phyloP scores from a whole-genome alignment of 1,140 invertebrate species.

The Thaumatotibia leucotreta region DNA sequence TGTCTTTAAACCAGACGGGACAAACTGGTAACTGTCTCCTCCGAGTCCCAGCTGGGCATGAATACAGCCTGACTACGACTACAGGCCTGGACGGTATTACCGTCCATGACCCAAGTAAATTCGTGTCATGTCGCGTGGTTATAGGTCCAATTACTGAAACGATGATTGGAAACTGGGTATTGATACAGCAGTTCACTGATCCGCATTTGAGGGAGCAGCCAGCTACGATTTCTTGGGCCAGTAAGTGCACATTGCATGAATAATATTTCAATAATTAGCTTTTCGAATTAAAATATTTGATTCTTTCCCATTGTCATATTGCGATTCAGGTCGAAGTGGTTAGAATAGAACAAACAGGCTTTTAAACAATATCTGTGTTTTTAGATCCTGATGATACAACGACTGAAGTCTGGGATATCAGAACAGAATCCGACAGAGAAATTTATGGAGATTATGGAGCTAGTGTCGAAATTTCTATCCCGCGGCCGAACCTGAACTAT shows the following conservation, averaged over 20 bases:
- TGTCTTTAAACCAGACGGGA: not conserved
- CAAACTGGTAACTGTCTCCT: not conserved
- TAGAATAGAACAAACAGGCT: too few relatives aligned
- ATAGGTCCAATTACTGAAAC: conserved; percentile 6
- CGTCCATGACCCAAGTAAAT: not conserved
- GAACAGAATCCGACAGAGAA: not conserved
- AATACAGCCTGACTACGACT: not conserved
- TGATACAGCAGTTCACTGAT: conserved; percentile 1
- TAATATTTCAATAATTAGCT: too few relatives aligned
- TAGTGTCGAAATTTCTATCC: not conserved
- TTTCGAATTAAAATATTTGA: not conserved
- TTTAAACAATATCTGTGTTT: not conserved
- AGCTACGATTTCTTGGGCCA: not conserved
- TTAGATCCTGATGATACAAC: not conserved
- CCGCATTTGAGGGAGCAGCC: conserved; percentile 1
- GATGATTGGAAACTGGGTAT: not conserved
- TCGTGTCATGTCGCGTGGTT: conserved; percentile 7
- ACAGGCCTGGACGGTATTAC: not conserved
- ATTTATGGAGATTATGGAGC: not conserved
- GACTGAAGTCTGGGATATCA: not conserved
- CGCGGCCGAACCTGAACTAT: not conserved
- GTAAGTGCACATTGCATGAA: too few relatives aligned
- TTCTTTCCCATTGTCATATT: too few relatives aligned
- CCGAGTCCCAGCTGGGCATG: not conserved
- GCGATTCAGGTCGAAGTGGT: too few relatives aligned